phyloP scores from a whole-genome alignment of 2,113 vertebrate genomes.

The Cnemophilus loriae region DNA sequence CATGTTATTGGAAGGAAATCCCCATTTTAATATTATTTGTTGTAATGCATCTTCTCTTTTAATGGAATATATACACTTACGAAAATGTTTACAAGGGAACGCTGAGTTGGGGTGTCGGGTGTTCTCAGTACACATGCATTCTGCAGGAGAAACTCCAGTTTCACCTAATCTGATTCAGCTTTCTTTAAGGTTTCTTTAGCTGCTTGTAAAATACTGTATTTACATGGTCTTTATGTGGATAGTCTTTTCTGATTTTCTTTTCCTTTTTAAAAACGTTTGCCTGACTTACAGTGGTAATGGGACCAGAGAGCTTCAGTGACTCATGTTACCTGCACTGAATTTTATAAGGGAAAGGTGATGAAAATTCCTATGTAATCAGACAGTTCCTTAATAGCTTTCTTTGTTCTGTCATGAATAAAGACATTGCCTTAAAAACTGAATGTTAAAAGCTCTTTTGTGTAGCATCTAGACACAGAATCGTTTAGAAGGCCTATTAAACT shows the following conservation, averaged over 20 bases:
- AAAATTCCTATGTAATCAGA: conserved; percentile 32
- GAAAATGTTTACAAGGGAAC: not conserved
- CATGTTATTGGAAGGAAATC: not conserved
- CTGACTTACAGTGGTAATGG: not conserved
- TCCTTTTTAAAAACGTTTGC: not conserved
- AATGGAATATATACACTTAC: rapidly evolving
- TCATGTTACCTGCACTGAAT: not conserved
- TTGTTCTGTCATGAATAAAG: not conserved
- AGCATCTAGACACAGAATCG: not conserved
- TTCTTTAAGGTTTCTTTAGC: not conserved
- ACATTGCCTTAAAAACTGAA: not conserved
- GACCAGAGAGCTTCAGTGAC: not conserved
- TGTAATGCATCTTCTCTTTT: not conserved
- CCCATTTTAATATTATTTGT: not conserved
- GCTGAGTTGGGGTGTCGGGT: not conserved
- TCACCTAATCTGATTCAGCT: not conserved
- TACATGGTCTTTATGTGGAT: not conserved
- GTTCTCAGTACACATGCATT: not conserved
- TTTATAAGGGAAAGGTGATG: conserved; percentile 30
- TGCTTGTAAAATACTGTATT: not conserved
- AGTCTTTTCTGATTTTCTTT: not conserved
- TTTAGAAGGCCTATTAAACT: conserved; percentile 17
- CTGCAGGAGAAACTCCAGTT: not conserved
- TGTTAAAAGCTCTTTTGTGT: conserved; percentile 34
- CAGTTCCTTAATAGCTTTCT: conserved; percentile 16